Conservation (phyloP, 2,797 vertebrate genomes). For the Champsocephalus gunnari region DNA sequence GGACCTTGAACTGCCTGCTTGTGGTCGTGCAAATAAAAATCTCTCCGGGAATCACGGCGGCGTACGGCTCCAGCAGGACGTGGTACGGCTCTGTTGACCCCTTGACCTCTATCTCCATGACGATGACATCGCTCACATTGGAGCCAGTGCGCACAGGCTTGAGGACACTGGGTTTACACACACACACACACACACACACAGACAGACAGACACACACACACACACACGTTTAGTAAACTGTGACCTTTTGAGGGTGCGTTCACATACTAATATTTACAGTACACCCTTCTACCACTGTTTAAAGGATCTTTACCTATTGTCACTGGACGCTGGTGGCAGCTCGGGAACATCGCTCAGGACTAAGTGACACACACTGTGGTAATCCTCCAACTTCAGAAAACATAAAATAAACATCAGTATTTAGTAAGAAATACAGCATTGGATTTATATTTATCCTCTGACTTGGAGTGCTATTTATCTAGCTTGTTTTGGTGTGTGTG, state of each 20-base stretch:
- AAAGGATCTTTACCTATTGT: slow-evolving; percentile 65
- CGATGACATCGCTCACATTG: slow-evolving; percentile 79
- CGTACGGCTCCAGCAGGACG: slow-evolving; percentile 91
- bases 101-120: slow-evolving; percentile 92
- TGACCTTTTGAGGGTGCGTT: no score
- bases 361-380: slow-evolving; percentile 92
- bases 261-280: neutral
- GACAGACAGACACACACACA: neutral
- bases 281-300: neutral
- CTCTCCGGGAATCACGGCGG: slow-evolving; percentile 89
- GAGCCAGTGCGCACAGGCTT: slow-evolving; percentile 59
- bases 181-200: slow-evolving; percentile 20
- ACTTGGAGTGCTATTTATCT: no score
- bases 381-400: slow-evolving; percentile 84
- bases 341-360: slow-evolving; percentile 87
- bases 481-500: no score
- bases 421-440: neutral
- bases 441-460: no score
- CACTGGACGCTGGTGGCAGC: slow-evolving; percentile 53
- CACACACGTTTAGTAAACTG: neutral
- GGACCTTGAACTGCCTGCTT: slow-evolving; percentile 88
- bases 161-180: slow-evolving; percentile 54
- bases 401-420: neutral
- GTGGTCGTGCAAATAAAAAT: slow-evolving; percentile 83
- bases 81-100: slow-evolving; percentile 88